phyloP scores from a whole-genome alignment of 1,140 invertebrate genomes.

The Dendroctonus ponderosae region DNA sequence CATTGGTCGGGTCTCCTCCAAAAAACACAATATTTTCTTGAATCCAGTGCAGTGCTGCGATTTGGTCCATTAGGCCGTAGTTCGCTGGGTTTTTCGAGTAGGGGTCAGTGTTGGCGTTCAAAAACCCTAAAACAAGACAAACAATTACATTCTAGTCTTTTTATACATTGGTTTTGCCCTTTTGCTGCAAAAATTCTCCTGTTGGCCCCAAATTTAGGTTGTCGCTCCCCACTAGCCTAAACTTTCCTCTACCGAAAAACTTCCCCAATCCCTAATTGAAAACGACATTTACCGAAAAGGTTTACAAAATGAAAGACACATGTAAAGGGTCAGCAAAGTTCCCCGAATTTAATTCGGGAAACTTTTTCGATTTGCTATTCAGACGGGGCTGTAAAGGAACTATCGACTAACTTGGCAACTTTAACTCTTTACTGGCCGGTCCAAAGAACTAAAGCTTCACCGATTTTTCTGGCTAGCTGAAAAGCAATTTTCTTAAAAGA shows the following conservation, averaged over 20 bases:
- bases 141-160: too few relatives aligned
- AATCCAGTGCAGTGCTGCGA: constrained; percentile 90
- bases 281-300: constrained; percentile 24
- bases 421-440: constrained; percentile 19
- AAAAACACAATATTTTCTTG: constrained; percentile 92
- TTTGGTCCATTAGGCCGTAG: constrained; percentile 94
- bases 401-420: constrained; percentile 40
- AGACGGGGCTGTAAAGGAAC: constrained; percentile 36
- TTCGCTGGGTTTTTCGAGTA: constrained; percentile 82
- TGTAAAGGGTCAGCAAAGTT: constrained; percentile 40
- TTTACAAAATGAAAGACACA: constrained; percentile 37
- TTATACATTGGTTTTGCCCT: too few relatives aligned
- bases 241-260: neutral
- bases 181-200: too few relatives aligned
- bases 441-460: neutral
- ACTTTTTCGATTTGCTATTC: constrained; percentile 40
- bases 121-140: constrained; percentile 69
- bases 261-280: constrained; percentile 14
- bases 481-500: neutral
- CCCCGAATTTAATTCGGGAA: constrained; percentile 41
- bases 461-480: neutral
- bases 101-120: constrained; percentile 83
- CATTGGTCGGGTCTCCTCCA: constrained; percentile 87
- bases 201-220: too few relatives aligned
- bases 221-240: neutral